A percentile compares a stretch with the other conserved stretches of the same genome.
These are phyloP conservation scores for Myiotriccus ornatus DNA, from an alignment of 2,797 vertebrate genomes.

Conservation along the genomic window DNA sequence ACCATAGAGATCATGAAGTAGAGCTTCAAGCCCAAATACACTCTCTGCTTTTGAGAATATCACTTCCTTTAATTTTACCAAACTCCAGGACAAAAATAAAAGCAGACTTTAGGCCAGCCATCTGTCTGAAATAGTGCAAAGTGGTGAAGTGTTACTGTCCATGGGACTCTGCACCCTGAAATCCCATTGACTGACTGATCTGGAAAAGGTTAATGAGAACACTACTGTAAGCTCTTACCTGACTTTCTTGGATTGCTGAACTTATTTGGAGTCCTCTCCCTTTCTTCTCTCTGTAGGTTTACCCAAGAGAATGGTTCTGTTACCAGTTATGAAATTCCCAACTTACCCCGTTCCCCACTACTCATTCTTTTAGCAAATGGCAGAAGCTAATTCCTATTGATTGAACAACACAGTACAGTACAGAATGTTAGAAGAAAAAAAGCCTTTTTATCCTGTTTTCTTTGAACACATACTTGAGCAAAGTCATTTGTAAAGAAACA, in stretches of 20 bases:
- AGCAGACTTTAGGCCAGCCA: not conserved
- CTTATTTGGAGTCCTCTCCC: conserved; percentile 92
- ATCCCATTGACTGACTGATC: conserved; percentile 71
- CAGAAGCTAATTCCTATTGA: conserved; percentile 78
- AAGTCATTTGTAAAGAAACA: conserved; percentile 88
- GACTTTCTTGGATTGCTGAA: conserved; percentile 79
- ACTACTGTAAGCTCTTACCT: conserved; percentile 69
- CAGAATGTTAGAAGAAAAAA: conserved; percentile 85
- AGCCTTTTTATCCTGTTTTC: conserved; percentile 81
- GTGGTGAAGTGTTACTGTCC: conserved; percentile 11
- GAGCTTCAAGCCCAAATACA: not conserved
- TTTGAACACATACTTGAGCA: conserved; percentile 84
- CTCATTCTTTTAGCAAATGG: conserved; percentile 97
- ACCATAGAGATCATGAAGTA: not conserved
- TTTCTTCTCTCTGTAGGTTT: conserved; percentile 97
- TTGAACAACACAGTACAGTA: conserved; percentile 78
- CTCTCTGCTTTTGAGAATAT: not conserved
- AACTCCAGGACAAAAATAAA: conserved; percentile 7
- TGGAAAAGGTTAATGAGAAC: conserved; percentile 76
- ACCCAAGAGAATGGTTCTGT: conserved; percentile 99
- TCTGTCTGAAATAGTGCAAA: not conserved
- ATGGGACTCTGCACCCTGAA: conserved; percentile 16
- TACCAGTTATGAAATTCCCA: conserved; percentile 99
- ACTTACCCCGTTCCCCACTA: conserved; percentile 97
- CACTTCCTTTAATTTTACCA: not conserved